phyloP scores from a whole-genome alignment of 2,113 vertebrate species.

The Phyllostomus discolor region DNA sequence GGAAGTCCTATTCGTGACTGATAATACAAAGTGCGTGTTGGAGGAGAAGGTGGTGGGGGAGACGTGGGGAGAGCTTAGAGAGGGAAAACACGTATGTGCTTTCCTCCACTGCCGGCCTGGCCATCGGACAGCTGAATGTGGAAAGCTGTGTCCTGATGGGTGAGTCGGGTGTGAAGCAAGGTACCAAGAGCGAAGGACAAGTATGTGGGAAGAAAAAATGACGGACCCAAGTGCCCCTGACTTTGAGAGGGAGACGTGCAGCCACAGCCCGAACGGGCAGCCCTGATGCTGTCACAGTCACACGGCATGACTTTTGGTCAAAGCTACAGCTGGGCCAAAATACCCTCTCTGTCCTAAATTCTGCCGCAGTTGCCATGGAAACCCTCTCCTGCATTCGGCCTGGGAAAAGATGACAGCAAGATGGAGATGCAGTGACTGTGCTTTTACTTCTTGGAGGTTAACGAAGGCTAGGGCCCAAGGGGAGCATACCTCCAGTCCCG shows the following conservation, averaged over 20 bases:
- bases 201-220: background rate
- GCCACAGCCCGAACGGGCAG: background rate
- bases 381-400: slow-evolving; percentile 4
- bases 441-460: slow-evolving; percentile 10
- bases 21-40: background rate
- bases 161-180: background rate
- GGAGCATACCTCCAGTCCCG: background rate
- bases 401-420: background rate
- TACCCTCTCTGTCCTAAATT: slow-evolving; percentile 52
- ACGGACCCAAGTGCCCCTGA: background rate
- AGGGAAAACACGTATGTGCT: accelerated
- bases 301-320: slow-evolving; percentile 7
- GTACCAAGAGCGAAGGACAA: background rate
- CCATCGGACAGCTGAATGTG: background rate
- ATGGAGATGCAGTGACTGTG: background rate
- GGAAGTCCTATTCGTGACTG: background rate
- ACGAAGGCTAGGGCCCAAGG: background rate
- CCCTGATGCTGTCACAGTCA: background rate
- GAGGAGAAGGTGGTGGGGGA: no score
- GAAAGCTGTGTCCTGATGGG: background rate
- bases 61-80: background rate
- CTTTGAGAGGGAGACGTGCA: background rate
- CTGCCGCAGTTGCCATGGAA: slow-evolving; percentile 51
- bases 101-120: background rate
- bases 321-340: slow-evolving; percentile 30